These are phyloP conservation scores for Anguilla anguilla DNA, from an alignment of 2,797 vertebrate species.

Conservation along the genomic window DNA sequence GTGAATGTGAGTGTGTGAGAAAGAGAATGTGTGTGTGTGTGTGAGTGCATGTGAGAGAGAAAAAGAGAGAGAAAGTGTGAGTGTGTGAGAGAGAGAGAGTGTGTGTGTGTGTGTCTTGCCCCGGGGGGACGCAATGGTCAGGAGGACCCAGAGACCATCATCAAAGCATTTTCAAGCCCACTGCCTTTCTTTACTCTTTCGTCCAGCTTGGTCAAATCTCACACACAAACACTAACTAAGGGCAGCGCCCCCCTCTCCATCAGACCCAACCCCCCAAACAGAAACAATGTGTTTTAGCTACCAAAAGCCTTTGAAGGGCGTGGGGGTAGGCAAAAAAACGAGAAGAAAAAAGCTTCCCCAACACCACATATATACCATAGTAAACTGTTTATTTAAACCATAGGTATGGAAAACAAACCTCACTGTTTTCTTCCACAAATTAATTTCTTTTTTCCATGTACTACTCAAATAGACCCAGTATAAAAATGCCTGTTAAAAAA, in stretches of 20 bases:
- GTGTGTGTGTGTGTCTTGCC: background rate
- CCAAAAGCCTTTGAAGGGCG: background rate
- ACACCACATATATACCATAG: background rate
- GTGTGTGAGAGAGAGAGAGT: background rate
- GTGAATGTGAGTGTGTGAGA: background rate
- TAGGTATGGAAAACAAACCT: slow-evolving; percentile 26
- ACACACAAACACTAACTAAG: slow-evolving; percentile 29
- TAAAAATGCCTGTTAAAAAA: background rate
- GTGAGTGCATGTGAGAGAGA: too few species aligned
- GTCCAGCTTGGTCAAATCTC: slow-evolving; percentile 45
- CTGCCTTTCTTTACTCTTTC: slow-evolving; percentile 34
- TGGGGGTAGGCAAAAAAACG: background rate
- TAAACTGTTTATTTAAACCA: background rate
- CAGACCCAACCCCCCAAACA: slow-evolving; percentile 22
- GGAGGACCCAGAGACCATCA: slow-evolving; percentile 37
- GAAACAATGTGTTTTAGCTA: slow-evolving; percentile 15
- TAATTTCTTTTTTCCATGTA: background rate
- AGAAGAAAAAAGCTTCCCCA: background rate
- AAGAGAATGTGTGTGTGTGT: background rate
- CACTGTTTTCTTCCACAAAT: background rate
- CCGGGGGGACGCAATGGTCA: slow-evolving; percentile 31
- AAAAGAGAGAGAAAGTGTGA: too few species aligned
- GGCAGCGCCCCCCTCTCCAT: slow-evolving; percentile 2
- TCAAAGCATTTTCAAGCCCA: slow-evolving; percentile 39
- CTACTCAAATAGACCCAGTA: background rate